phyloP scores from a whole-genome alignment of 2,113 vertebrate species.

The Pedionomus torquatus region DNA sequence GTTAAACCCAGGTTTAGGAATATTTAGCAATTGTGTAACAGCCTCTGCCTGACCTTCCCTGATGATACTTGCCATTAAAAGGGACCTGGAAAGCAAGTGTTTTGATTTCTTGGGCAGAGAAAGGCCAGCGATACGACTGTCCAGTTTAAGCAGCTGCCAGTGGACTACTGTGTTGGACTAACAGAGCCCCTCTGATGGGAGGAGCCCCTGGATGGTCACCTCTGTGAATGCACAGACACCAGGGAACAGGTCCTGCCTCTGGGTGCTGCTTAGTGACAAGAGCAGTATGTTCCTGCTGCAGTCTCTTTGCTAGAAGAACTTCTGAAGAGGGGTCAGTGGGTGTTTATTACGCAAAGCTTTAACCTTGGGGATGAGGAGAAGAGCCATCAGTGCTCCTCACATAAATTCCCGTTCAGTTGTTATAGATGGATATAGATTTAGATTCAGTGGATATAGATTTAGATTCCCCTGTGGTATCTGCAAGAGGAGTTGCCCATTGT shows the following conservation, averaged over 20 bases:
- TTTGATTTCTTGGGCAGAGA: not conserved
- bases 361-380: not conserved
- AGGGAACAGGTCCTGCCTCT: rapidly evolving
- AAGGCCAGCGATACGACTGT: rapidly evolving
- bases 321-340: not conserved
- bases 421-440: not conserved
- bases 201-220: not conserved
- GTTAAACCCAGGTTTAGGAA: not conserved
- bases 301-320: not conserved
- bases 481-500: rapidly evolving
- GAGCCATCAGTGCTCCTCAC: not conserved
- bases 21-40: not conserved
- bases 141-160: not conserved
- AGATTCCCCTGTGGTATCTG: not conserved
- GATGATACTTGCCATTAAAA: rapidly evolving
- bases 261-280: not conserved
- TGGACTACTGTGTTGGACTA: not conserved
- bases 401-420: not conserved
- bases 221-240: rapidly evolving
- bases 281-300: not conserved
- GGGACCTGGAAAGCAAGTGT: not conserved
- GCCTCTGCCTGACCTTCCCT: not conserved
- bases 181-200: not conserved
- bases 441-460: not conserved
- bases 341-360: conserved; percentile 5